phyloP scores from a whole-genome alignment of 2,113 vertebrate species.

The Gnathonemus longibarbis region DNA sequence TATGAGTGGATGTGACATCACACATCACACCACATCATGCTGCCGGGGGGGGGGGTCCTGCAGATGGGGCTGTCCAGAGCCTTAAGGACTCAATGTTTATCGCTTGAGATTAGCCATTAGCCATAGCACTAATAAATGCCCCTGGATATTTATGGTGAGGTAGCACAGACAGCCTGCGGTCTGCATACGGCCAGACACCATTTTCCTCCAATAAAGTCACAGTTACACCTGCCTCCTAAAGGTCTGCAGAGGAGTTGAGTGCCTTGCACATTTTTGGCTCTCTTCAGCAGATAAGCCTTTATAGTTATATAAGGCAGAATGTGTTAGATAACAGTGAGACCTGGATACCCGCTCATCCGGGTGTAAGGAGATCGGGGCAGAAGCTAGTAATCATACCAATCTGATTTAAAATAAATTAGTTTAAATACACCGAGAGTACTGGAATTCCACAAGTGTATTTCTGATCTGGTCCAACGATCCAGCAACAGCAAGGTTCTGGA shows the following conservation, averaged over 20 bases:
- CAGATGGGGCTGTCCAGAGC: not conserved
- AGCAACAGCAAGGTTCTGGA: not conserved
- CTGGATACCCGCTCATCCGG: not conserved
- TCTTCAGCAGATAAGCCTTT: not conserved
- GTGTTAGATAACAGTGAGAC: not conserved
- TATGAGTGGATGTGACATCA: not conserved
- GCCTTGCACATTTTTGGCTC: not conserved
- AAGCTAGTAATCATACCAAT: not conserved
- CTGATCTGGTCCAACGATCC: not conserved
- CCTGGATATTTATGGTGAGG: not conserved
- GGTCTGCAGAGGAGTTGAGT: not conserved
- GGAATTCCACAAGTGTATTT: not conserved
- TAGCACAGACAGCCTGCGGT: not conserved
- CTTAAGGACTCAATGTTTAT: not conserved
- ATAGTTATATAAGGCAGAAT: not conserved
- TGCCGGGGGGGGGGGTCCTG: not conserved
- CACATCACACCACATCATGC: not conserved
- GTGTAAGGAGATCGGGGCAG: not conserved
- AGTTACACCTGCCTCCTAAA: not conserved
- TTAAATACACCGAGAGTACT: not conserved
- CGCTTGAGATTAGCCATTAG: not conserved
- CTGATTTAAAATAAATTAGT: not conserved
- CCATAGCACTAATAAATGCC: not conserved
- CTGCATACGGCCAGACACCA: not conserved
- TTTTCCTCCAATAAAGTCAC: not conserved